Evolutionary conservation across 1,140 invertebrate genomes (phyloP), one percentile per base, ranked within the genome.

Genomic region (Bombus terrestris): DNA sequence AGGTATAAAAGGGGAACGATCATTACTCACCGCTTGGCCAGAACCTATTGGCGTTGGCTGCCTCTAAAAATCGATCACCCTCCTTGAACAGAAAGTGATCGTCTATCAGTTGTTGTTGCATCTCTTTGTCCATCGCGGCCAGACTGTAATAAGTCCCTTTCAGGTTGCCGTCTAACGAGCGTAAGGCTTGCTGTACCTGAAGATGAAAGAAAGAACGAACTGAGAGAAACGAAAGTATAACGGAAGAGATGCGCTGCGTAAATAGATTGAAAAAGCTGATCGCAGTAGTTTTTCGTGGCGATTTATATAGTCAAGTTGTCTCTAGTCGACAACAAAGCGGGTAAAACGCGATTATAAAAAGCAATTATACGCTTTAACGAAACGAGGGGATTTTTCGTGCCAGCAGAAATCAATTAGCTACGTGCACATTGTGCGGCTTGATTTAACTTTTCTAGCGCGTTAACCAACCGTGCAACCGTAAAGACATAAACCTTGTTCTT

Each of bases 11-110:
- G 53, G n/a, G 6, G 5, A 53, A 69, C 25, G 47, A 77, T 86
- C 64, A 72, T 72, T 71, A 80, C 92, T 89, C 74, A 95, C 97
- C 97, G 10, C 95, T 96, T 22, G 98, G 97, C 98, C 98, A 98
- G 94, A 96, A 98, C 73, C 97, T 96, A 94, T 96, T 98, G 77
- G 97, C 96, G 81, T 97, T 97, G 71, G 97, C 97, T 35, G 96
- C 96, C 90, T 97, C 95, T 62, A 97, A 93, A 93, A 96, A 97
- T 64, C 96, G 95, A 94, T 98, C 97, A 37, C 97, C 97, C 88
- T 98, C 97, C 94, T 97, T 97, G 94, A 98, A 98, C 37, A 98
- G 95, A 94, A 98, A 98, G 92, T 98, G 97, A 86, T 98, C 97
- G 92, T 97, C 96, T 86, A 97, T 97, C 89, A 98, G 96, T 92